Conservation (phyloP, 2,113 vertebrate species). For the Cathartes aura region DNA sequence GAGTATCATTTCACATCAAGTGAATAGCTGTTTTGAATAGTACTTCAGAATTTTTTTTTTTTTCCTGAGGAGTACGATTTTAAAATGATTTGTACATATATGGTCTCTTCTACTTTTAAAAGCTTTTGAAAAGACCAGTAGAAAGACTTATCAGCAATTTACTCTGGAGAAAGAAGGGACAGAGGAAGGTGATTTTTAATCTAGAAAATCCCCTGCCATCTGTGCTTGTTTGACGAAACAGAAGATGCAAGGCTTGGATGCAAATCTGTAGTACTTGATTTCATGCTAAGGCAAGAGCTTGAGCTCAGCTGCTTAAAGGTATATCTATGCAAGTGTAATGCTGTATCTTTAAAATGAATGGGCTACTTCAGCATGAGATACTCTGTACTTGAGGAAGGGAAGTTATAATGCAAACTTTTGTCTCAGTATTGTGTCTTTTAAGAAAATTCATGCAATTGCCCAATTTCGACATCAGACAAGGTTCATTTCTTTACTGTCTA, state of each 20-base stretch:
- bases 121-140: background rate
- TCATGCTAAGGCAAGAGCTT: background rate
- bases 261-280: background rate
- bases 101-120: background rate
- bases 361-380: background rate
- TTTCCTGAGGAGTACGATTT: background rate
- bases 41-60: background rate
- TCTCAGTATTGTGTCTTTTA: background rate
- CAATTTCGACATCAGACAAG: background rate
- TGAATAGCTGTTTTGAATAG: background rate
- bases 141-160: background rate
- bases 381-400: background rate
- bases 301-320: background rate
- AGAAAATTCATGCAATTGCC: background rate
- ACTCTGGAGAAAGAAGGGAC: background rate
- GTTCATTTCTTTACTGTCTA: background rate
- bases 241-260: background rate
- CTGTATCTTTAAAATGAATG: background rate
- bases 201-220: background rate
- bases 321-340: rapidly evolving
- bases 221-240: background rate
- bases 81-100: background rate
- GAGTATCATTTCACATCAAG: background rate
- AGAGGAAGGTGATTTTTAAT: background rate
- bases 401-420: background rate